phyloP scores from a whole-genome alignment of 2,113 vertebrate genomes.

The Todiramphus saurophagus region DNA sequence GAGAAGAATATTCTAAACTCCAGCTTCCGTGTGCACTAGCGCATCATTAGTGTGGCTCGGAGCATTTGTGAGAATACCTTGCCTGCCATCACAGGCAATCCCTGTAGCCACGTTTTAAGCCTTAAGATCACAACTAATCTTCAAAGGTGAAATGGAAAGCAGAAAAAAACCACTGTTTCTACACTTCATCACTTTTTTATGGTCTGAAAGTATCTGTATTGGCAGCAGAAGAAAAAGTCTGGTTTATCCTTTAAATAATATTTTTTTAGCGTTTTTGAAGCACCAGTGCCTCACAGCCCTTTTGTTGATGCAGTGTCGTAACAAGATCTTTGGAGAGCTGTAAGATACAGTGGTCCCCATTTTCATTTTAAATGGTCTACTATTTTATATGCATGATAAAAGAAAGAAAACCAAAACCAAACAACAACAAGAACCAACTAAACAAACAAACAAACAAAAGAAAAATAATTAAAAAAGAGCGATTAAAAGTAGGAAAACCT shows the following conservation, averaged over 20 bases:
- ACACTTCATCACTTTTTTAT: background rate
- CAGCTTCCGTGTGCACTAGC: background rate
- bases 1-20: background rate
- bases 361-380: background rate
- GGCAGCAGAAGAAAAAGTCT: background rate
- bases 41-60: background rate
- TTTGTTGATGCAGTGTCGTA: background rate
- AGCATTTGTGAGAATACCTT: background rate
- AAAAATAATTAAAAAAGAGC: background rate
- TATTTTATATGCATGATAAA: background rate
- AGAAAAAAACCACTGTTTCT: background rate
- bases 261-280: background rate
- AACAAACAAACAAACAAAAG: background rate
- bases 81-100: background rate
- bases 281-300: background rate
- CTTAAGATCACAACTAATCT: background rate
- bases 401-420: background rate
- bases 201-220: background rate
- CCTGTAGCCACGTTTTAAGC: background rate
- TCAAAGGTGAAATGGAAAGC: background rate
- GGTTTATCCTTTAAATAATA: background rate
- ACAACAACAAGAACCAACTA: too few relatives aligned
- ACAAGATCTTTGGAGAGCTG: constrained; percentile 22
- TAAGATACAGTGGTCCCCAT: background rate
- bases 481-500: background rate